Percentiles rank a stretch among this genome's conserved stretches.
Evolutionary conservation across 2,113 vertebrate genomes (phyloP).

Genomic region (Gavia stellata): DNA sequence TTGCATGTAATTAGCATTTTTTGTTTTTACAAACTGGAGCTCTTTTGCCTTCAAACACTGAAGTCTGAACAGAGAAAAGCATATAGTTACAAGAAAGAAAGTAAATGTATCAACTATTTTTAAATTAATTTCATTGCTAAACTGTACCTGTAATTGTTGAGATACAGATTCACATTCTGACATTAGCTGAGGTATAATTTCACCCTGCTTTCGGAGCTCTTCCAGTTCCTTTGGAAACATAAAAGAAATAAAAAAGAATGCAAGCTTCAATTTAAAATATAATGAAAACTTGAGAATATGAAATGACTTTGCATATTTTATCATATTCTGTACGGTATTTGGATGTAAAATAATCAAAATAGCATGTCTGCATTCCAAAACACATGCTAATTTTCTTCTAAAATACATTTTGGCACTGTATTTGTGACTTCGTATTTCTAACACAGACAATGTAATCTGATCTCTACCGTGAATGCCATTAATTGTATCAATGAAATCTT

Average conservation of each 20-base stretch:
- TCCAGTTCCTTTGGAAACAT: constrained; percentile 83
- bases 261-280: constrained; percentile 23
- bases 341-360: background rate
- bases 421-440: background rate
- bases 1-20: background rate
- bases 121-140: background rate
- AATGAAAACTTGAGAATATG: constrained; percentile 3
- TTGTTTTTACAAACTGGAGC: background rate
- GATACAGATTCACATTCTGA: constrained; percentile 88
- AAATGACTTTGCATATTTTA: constrained; percentile 12
- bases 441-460: background rate
- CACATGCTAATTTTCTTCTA: background rate
- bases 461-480: background rate
- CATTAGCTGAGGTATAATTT: constrained; percentile 94
- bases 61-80: background rate
- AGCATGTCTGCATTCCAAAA: background rate
- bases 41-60: background rate
- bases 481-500: background rate
- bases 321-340: background rate
- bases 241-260: background rate
- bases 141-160: constrained; percentile 86
- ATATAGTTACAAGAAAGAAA: background rate
- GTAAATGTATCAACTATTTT: background rate
- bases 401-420: background rate
- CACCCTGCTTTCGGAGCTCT: constrained; percentile 91